Evolutionary conservation across 2,113 vertebrate genomes (phyloP).

Genomic region (Bungarus multicinctus): DNA sequence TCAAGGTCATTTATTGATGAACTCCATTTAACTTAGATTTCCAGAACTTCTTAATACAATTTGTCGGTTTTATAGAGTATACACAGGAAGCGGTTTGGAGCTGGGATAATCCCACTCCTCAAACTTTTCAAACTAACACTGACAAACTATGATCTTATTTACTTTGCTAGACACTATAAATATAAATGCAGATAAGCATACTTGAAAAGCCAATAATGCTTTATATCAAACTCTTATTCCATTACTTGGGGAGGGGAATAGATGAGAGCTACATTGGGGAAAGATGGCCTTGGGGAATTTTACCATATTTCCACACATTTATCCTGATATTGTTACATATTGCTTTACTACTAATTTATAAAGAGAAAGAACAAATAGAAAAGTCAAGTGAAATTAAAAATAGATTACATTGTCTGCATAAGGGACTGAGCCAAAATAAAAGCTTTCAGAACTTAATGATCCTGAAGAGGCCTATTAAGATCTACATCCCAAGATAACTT

Average conservation of each 20-base stretch:
- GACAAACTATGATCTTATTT: background rate
- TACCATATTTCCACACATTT: conserved; percentile 20
- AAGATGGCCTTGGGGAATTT: conserved; percentile 27
- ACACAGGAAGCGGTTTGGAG: too few relatives aligned
- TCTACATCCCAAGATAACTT: conserved; percentile 42
- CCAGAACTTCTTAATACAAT: too few relatives aligned
- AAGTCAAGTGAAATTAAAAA: conserved; percentile 68
- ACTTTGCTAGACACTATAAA: conserved; percentile 21
- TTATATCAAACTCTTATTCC: background rate
- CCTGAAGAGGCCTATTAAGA: conserved; percentile 8
- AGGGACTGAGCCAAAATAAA: conserved; percentile 49
- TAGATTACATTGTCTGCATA: conserved; percentile 50
- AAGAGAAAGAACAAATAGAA: conserved; percentile 74
- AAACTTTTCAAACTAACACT: too few relatives aligned
- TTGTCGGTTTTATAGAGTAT: too few relatives aligned
- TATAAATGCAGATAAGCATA: fast-evolving
- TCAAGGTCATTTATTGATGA: too few relatives aligned
- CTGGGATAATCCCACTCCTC: too few relatives aligned
- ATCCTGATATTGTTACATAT: conserved; percentile 42
- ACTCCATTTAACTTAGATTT: too few relatives aligned
- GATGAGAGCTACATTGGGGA: background rate
- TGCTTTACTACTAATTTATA: conserved; percentile 71
- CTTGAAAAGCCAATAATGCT: background rate
- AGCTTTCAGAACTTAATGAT: conserved; percentile 61
- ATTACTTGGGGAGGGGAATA: fast-evolving